A percentile compares a stretch with the other conserved stretches of the same genome.
These are phyloP conservation scores for Xyrauchen texanus DNA, from an alignment of 2,113 vertebrate species.

Conservation along the genomic window DNA sequence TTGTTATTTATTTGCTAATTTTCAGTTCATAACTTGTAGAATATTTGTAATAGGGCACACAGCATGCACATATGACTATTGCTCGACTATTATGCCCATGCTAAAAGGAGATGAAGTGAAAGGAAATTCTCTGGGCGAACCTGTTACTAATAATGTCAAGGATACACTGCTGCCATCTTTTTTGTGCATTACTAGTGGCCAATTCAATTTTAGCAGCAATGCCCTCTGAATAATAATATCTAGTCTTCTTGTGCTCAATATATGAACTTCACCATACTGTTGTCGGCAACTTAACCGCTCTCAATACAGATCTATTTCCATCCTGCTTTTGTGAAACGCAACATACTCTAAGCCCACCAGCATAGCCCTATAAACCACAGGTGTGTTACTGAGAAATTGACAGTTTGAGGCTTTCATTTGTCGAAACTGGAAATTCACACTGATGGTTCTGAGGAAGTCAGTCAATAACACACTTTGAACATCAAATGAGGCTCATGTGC, in stretches of 20 bases:
- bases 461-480: conserved; percentile 35
- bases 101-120: too few relatives aligned
- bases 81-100: too few relatives aligned
- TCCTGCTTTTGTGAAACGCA: conserved; percentile 1
- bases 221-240: background rate
- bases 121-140: too few relatives aligned
- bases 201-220: background rate
- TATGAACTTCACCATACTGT: background rate
- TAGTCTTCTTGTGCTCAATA: background rate
- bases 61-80: too few relatives aligned
- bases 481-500: conserved; percentile 6
- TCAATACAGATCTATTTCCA: conserved; percentile 1
- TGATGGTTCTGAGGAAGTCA: conserved; percentile 44
- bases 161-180: too few relatives aligned
- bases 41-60: too few relatives aligned
- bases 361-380: background rate
- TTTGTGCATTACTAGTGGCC: background rate
- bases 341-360: background rate
- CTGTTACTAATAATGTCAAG: too few relatives aligned
- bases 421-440: conserved; percentile 31
- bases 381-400: conserved; percentile 24
- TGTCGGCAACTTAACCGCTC: background rate
- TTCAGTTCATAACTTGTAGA: too few relatives aligned
- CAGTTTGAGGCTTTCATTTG: conserved; percentile 50
- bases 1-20: too few relatives aligned